Evolutionary conservation across 2,888 invertebrate species (phyloP).

Genomic region (Synanthedon tipuliformis): DNA sequence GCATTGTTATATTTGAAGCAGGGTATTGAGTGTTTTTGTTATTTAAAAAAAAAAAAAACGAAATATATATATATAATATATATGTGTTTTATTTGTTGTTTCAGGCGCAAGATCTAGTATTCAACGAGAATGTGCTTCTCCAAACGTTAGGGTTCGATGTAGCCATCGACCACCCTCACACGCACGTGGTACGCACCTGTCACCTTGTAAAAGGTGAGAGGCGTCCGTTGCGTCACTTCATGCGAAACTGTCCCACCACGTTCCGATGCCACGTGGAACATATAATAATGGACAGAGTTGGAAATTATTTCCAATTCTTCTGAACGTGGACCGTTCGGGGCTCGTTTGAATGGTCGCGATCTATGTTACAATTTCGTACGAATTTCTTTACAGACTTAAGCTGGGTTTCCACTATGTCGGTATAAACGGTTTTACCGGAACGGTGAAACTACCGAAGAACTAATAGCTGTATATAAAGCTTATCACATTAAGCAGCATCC

Average conservation of each 20-base stretch:
- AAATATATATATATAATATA: not conserved
- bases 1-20: too few species aligned
- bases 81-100: slow-evolving; percentile 12
- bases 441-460: too few species aligned
- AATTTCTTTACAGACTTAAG: not conserved
- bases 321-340: slow-evolving; percentile 10
- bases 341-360: not conserved
- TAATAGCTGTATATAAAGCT: not conserved
- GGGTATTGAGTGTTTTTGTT: not conserved
- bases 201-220: slow-evolving; percentile 91
- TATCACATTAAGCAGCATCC: not conserved
- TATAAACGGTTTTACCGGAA: too few species aligned
- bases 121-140: slow-evolving; percentile 95
- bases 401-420: too few species aligned
- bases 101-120: slow-evolving; percentile 92
- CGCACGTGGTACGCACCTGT: slow-evolving; percentile 95
- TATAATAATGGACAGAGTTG: not conserved
- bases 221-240: slow-evolving; percentile 15
- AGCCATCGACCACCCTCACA: slow-evolving; percentile 98
- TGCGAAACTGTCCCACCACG: slow-evolving; percentile 13
- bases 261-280: slow-evolving; percentile 11
- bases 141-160: slow-evolving; percentile 99
- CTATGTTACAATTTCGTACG: too few species aligned
- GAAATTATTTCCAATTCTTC: not conserved
- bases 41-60: not conserved